phyloP scores from a whole-genome alignment of 1,140 invertebrate genomes.

The Microvelia longipes region DNA sequence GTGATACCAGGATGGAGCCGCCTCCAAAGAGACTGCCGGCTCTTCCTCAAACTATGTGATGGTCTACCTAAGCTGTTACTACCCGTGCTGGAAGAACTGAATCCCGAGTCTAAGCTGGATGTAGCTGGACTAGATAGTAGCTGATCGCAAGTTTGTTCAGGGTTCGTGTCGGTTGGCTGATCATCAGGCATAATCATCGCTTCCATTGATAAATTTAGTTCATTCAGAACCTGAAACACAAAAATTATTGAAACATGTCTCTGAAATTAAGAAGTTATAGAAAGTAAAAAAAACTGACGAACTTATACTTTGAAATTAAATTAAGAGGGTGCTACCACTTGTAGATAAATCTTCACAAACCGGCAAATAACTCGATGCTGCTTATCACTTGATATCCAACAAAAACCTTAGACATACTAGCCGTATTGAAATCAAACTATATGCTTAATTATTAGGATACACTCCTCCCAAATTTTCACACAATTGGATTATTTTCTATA shows the following conservation, averaged over 20 bases:
- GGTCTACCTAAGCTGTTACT: slow-evolving; percentile 39
- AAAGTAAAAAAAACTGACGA: too few relatives aligned
- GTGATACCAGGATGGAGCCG: neutral
- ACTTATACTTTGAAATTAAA: neutral
- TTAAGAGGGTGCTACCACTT: too few relatives aligned
- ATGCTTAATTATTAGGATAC: too few relatives aligned
- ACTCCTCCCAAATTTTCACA: too few relatives aligned
- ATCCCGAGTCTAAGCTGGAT: slow-evolving; percentile 60
- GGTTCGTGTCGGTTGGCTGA: slow-evolving; percentile 1
- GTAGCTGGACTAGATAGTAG: slow-evolving; percentile 44
- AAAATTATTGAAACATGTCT: too few relatives aligned
- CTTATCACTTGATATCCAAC: too few relatives aligned
- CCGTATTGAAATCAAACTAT: too few relatives aligned
- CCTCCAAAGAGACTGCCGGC: slow-evolving; percentile 38
- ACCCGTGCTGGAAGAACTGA: slow-evolving; percentile 60
- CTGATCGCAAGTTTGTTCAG: slow-evolving; percentile 47
- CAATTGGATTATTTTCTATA: too few relatives aligned
- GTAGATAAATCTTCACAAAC: too few relatives aligned
- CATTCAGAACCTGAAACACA: slow-evolving; percentile 56
- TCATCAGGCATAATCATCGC: slow-evolving; percentile 62
- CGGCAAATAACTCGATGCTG: too few relatives aligned
- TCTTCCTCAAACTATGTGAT: slow-evolving; percentile 17
- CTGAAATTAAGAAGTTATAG: too few relatives aligned
- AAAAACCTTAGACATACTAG: too few relatives aligned
- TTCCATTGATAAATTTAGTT: slow-evolving; percentile 71